Conservation (phyloP, 2,113 vertebrate genomes). For the Stictonetta naevosa region DNA sequence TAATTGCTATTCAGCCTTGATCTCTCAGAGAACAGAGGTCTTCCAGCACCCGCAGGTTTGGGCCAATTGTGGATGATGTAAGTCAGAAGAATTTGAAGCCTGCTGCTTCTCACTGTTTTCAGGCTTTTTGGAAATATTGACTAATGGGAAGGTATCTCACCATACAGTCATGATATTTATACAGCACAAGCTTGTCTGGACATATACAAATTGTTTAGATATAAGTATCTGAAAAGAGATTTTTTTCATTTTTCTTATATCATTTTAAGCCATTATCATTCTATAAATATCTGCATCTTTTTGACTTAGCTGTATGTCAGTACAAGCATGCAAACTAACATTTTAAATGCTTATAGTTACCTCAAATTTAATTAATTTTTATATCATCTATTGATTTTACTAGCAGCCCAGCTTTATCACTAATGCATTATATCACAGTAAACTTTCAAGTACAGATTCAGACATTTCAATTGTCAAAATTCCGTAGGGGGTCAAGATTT, state of each 20-base stretch:
- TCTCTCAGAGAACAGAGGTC: neutral
- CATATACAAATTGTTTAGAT: neutral
- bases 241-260: neutral
- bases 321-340: slow-evolving; percentile 40
- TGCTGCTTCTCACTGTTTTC: slow-evolving; percentile 25
- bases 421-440: neutral
- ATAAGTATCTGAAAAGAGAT: neutral
- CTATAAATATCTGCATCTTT: slow-evolving; percentile 19
- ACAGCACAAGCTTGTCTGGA: neutral
- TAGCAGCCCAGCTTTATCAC: neutral
- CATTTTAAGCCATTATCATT: neutral
- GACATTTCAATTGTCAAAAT: neutral
- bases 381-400: slow-evolving; percentile 21
- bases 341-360: slow-evolving; percentile 32
- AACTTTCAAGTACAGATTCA: neutral
- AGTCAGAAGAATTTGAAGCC: slow-evolving; percentile 32
- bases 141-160: slow-evolving; percentile 25
- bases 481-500: neutral
- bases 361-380: slow-evolving; percentile 43
- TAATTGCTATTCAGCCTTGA: slow-evolving; percentile 38
- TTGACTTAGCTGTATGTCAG: slow-evolving; percentile 26
- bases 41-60: neutral
- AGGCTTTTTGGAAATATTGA: slow-evolving; percentile 40
- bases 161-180: neutral
- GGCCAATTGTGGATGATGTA: neutral